A percentile compares a stretch with the other conserved stretches of the same genome.
phyloP scores from a whole-genome alignment of 2,888 invertebrate species.

The Dendrolimus pini region DNA sequence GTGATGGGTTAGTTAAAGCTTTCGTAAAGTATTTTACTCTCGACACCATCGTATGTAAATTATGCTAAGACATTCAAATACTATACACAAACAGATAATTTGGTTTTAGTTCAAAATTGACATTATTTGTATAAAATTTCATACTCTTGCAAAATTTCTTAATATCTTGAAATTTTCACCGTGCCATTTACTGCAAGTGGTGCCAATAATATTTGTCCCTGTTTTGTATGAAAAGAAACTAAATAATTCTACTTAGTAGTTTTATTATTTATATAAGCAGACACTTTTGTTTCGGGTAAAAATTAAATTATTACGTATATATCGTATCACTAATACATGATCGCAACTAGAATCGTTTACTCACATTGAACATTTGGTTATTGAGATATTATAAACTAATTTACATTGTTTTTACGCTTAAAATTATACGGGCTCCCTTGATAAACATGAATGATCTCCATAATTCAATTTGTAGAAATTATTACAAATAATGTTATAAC shows the following conservation, averaged over 20 bases:
- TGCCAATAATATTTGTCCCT: too few species aligned
- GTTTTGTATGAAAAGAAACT: conserved; percentile 13
- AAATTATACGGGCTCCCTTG: not conserved
- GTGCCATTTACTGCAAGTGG: too few species aligned
- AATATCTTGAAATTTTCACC: too few species aligned
- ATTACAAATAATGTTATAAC: too few species aligned
- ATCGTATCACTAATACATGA: conserved; percentile 72
- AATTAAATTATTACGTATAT: conserved; percentile 76
- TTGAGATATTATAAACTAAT: conserved; percentile 58
- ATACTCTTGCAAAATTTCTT: too few species aligned
- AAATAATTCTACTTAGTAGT: conserved; percentile 65
- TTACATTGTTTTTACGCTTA: conserved; percentile 39
- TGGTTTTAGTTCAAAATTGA: not conserved
- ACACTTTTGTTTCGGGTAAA: conserved; percentile 70
- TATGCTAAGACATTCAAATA: too few species aligned
- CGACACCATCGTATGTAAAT: too few species aligned
- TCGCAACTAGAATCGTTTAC: conserved; percentile 74
- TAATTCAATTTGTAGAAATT: too few species aligned
- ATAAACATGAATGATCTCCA: not conserved
- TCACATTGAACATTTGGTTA: conserved; percentile 75
- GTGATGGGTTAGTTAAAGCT: not conserved
- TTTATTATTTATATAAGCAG: conserved; percentile 75
- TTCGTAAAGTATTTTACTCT: too few species aligned
- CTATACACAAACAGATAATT: not conserved
- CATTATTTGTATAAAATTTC: too few species aligned